Evolutionary conservation across 2,797 vertebrate species (phyloP).

Genomic region (Gambelia wislizenii): DNA sequence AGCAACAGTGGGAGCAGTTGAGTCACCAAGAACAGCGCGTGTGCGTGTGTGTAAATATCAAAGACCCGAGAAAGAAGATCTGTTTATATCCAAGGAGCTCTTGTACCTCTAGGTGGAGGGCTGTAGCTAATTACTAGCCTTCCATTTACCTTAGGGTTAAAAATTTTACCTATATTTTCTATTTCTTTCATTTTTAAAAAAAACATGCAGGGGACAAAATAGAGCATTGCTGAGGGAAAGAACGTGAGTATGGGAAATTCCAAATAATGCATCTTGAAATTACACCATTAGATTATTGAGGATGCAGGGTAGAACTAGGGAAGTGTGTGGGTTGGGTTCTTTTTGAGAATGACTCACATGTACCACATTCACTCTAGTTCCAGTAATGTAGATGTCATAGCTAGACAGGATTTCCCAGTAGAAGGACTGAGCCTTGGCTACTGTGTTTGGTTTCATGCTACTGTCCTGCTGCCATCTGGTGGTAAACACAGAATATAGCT

Average conservation of each 20-base stretch:
- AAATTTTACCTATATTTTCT: not conserved
- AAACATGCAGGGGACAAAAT: too few species aligned
- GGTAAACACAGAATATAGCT: slow-evolving; percentile 14
- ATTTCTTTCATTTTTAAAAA: not conserved
- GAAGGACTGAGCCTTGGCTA: rapidly evolving
- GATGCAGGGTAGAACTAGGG: not conserved
- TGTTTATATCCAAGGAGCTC: not conserved
- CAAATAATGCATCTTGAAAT: not conserved
- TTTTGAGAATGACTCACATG: slow-evolving; percentile 63
- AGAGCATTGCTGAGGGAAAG: not conserved
- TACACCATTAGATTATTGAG: not conserved
- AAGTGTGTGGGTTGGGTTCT: slow-evolving; percentile 26
- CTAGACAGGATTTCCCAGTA: not conserved
- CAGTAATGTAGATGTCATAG: slow-evolving; percentile 49
- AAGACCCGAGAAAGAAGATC: not conserved
- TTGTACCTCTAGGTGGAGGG: too few species aligned
- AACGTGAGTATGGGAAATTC: not conserved
- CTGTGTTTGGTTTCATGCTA: not conserved
- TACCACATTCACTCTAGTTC: slow-evolving; percentile 64
- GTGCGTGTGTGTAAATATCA: not conserved
- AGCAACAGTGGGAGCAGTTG: not conserved
- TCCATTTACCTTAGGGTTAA: not conserved
- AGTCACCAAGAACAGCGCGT: slow-evolving; percentile 26
- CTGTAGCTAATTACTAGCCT: too few species aligned
- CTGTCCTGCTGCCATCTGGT: slow-evolving; percentile 71